Evolutionary conservation across 2,113 vertebrate genomes (phyloP), one percentile per base, ranked within the genome.

Genomic region (Prinia subflava): DNA sequence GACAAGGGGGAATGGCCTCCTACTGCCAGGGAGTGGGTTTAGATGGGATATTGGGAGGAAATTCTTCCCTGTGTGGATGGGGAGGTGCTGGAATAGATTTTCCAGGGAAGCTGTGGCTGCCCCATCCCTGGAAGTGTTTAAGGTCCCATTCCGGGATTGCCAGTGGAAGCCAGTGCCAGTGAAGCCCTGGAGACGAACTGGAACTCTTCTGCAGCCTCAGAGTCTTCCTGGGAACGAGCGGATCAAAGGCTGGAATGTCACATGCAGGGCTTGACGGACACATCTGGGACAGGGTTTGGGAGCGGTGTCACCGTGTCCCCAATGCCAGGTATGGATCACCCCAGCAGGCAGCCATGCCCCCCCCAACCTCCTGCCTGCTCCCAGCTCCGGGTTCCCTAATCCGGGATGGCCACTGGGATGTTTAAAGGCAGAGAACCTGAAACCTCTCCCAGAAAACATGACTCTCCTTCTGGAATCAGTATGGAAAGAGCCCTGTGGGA

Each of bases 151-250:
- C 55, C 47, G 49, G 46, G 23, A 46, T 5, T 75, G 37, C 11
- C 37, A 59, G 44, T 17, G 46, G 37, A 35, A 67, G 12, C 5
- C 0, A 1, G 13, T 3, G 39, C 7, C 2, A 3, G 50, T 4
- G 25, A 35, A 85, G 22, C 31, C 65, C 31, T 15, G 42, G 79
- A 67, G 75, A 31, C 1, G 2, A 0, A 4, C 24, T 13, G 12
- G 49, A 49, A 59, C 39, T 85, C 59, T 39, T 44, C 69, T 23
- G 44, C 41, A 46, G 63, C 22, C 9, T n/a, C 63, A 15, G 70
- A 53, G 33, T 13, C 73, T 50, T 41, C 4, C 35, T 1, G 60
- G 84, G 64, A 78, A 55, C 0, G 4, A 33, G 27, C 0, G 0
- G 23, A 57, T 68, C 49, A 64, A 85, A 88, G 69, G 53, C 42